These are phyloP conservation scores for Conopomorpha cramerella DNA, from an alignment of 1,140 invertebrate species.

Conservation along the genomic window DNA sequence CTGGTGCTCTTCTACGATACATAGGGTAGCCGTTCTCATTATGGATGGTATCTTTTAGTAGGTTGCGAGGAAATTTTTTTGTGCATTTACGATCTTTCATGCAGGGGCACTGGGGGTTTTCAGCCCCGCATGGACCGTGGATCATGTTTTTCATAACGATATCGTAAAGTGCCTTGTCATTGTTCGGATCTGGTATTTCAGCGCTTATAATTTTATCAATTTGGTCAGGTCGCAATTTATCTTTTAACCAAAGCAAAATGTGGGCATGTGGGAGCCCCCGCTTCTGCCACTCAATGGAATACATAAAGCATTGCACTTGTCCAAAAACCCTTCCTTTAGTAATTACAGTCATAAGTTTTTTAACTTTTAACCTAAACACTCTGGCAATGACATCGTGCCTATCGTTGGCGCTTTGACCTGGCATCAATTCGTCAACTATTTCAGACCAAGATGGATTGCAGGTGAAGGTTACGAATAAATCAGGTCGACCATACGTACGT, in stretches of 20 bases:
- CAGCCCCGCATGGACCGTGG: conserved; percentile 25
- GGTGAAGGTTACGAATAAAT: conserved; percentile 16
- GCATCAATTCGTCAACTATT: conserved; percentile 17
- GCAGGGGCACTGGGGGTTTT: conserved; percentile 14
- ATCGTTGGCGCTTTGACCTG: conserved; percentile 18
- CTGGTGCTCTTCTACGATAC: conserved; percentile 16
- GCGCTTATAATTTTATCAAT: conserved; percentile 47
- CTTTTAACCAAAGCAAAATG: conserved; percentile 39
- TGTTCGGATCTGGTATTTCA: conserved; percentile 46
- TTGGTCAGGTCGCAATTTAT: conserved; percentile 21
- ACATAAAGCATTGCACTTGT: conserved; percentile 18
- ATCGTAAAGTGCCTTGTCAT: conserved; percentile 25
- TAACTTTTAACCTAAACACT: conserved; percentile 16
- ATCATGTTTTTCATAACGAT: conserved; percentile 40
- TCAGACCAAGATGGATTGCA: conserved; percentile 13
- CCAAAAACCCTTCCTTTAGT: conserved; percentile 27
- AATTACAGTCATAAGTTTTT: conserved; percentile 13
- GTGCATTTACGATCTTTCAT: conserved; percentile 20
- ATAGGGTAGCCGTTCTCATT: conserved; percentile 17
- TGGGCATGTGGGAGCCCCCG: conserved; percentile 49
- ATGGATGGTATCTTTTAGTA: conserved; percentile 9
- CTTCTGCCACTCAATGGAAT: conserved; percentile 40
- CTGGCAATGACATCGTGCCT: conserved; percentile 19
- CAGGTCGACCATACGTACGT: conserved; percentile 29
- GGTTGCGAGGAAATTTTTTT: conserved; percentile 12